Percentiles rank a stretch among this genome's conserved stretches.
Conservation (phyloP, 1,140 invertebrate species). For the Eriocheir sinensis region DNA sequence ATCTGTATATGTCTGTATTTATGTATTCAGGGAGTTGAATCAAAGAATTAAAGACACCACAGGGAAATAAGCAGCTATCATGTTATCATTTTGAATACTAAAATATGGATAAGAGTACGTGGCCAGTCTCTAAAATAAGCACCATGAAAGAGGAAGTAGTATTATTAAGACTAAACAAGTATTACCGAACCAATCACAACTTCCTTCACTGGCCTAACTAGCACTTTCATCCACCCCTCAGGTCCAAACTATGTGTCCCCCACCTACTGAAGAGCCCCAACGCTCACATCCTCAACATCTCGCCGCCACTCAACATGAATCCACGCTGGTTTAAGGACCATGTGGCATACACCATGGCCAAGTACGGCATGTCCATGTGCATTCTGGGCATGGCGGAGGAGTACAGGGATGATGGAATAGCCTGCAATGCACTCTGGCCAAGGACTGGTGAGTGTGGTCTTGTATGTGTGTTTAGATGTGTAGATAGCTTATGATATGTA, state of each 20-base stretch:
- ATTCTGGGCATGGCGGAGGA: constrained; percentile 98
- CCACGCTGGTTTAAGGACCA: constrained; percentile 96
- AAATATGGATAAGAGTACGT: too few species aligned
- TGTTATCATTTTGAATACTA: too few species aligned
- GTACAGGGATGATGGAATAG: constrained; percentile 90
- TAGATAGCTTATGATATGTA: too few species aligned
- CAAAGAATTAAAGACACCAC: too few species aligned
- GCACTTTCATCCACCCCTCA: constrained; percentile 81
- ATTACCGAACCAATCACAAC: too few species aligned
- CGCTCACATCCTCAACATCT: constrained; percentile 97
- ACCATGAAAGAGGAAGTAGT: too few species aligned
- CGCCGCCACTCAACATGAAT: constrained; percentile 95
- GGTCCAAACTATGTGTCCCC: constrained; percentile 96
- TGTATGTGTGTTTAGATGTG: too few species aligned
- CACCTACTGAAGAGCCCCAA: constrained; percentile 94
- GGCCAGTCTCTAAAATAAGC: too few species aligned
- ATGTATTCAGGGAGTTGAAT: too few species aligned
- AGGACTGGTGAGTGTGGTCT: constrained; percentile 87
- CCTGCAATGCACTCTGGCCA: constrained; percentile 98
- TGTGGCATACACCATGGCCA: constrained; percentile 98
- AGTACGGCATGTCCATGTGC: constrained; percentile 99
- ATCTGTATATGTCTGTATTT: too few species aligned
- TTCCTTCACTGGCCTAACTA: not conserved
- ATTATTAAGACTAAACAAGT: too few species aligned
- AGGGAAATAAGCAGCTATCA: too few species aligned